A percentile compares a stretch with the other conserved stretches of the same genome.
Evolutionary conservation across 1,140 invertebrate species (phyloP).

Genomic region (Drosophila kohkoa): DNA sequence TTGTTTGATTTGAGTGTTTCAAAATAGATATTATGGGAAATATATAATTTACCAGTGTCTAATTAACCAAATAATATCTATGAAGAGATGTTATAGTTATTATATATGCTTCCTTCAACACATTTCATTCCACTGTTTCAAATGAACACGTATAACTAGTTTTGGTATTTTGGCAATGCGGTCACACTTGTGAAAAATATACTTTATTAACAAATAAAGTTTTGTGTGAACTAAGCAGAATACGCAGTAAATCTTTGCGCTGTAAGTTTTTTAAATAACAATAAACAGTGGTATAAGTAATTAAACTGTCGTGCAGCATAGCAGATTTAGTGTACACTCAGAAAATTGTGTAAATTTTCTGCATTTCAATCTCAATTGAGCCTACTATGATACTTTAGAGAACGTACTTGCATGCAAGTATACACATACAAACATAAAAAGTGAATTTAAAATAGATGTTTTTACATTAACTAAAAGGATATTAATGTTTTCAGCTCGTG

Average conservation of each 20-base stretch:
- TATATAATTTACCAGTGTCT: no score
- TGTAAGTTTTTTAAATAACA: conserved; percentile 9
- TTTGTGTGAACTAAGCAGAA: conserved; percentile 19
- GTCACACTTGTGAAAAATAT: conserved; percentile 16
- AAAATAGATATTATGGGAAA: no score
- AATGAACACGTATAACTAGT: not conserved
- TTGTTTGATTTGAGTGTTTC: no score
- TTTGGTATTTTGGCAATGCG: conserved; percentile 4
- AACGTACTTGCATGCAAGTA: not conserved
- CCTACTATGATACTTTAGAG: not conserved
- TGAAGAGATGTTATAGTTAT: no score
- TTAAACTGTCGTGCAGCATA: not conserved
- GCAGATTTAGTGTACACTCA: not conserved
- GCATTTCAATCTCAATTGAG: not conserved
- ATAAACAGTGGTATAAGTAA: not conserved
- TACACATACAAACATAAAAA: conserved; percentile 19
- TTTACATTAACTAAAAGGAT: not conserved
- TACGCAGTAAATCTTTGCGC: conserved; percentile 9
- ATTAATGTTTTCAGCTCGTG: not conserved
- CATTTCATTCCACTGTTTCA: conserved; percentile 5
- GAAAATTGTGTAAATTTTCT: not conserved
- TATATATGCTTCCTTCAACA: no score
- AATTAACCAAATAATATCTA: no score
- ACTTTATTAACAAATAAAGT: conserved; percentile 17
- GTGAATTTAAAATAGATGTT: conserved; percentile 13